Conservation (phyloP, 2,113 vertebrate species). For the Psephotus haematonotus region DNA sequence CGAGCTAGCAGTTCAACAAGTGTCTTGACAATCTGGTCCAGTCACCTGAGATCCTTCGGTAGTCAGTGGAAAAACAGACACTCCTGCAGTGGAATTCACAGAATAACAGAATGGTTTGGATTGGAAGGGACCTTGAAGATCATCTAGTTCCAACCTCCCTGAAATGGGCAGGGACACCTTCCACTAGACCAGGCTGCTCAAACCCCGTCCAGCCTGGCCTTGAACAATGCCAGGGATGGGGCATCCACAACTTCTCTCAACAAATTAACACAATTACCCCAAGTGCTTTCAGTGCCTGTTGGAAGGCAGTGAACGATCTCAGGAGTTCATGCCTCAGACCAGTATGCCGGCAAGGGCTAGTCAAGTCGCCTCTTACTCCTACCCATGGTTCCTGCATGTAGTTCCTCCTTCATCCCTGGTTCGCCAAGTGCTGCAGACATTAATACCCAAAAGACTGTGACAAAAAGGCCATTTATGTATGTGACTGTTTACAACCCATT, state of each 20-base stretch:
- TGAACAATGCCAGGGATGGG: neutral
- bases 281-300: neutral
- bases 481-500: neutral
- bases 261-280: neutral
- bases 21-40: neutral
- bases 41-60: neutral
- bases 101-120: neutral
- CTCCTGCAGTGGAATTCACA: neutral
- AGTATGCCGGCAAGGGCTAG: neutral
- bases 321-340: neutral
- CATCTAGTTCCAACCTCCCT: neutral
- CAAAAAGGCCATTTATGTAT: neutral
- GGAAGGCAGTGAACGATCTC: neutral
- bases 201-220: neutral
- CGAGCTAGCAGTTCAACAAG: rapidly evolving
- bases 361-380: rapidly evolving
- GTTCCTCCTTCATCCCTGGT: rapidly evolving
- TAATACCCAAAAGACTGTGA: neutral
- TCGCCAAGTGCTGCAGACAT: neutral
- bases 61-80: neutral
- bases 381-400: neutral
- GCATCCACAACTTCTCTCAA: neutral
- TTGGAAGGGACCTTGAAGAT: neutral
- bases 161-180: neutral
- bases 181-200: neutral